Conservation (phyloP, 2,888 invertebrate species). For the Meiosimyza decipiens region DNA sequence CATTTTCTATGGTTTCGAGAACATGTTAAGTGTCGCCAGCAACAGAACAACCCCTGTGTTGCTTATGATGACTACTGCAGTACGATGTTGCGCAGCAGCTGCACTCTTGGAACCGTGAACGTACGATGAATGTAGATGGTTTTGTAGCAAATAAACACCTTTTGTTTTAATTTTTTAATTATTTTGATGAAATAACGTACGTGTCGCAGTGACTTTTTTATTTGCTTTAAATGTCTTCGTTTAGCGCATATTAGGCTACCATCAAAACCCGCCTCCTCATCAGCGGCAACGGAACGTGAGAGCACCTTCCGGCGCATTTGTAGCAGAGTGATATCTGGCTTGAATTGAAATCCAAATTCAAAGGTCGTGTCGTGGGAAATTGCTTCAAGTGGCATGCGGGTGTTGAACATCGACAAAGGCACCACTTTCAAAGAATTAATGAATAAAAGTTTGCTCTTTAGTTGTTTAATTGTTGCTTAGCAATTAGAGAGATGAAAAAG, state of each 20-base stretch:
- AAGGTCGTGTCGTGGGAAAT: conserved; percentile 57
- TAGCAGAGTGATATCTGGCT: background rate
- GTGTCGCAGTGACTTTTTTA: conserved; percentile 6
- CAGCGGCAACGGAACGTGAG: conserved; percentile 35
- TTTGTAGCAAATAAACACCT: conserved; percentile 46
- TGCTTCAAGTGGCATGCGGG: conserved; percentile 61
- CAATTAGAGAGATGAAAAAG: conserved; percentile 7
- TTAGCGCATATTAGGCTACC: background rate
- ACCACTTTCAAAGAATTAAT: conserved; percentile 38
- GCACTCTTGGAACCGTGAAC: conserved; percentile 48
- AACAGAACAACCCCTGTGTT: conserved; percentile 9
- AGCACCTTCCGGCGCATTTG: conserved; percentile 39
- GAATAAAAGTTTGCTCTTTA: conserved; percentile 31
- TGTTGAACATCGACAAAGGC: conserved; percentile 49
- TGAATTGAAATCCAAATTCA: background rate
- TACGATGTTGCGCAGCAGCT: conserved; percentile 25
- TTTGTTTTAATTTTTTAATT: conserved; percentile 39
- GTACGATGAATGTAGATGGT: conserved; percentile 35
- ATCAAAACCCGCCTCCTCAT: conserved; percentile 32
- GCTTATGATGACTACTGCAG: conserved; percentile 36
- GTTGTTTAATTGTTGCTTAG: conserved; percentile 43
- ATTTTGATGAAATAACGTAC: conserved; percentile 35
- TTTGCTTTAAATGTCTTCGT: conserved; percentile 23
- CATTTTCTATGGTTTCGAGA: conserved; percentile 27
- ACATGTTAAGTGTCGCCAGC: conserved; percentile 9